phyloP scores from a whole-genome alignment of 2,113 vertebrate species.

The Nannobrachium achirus region DNA sequence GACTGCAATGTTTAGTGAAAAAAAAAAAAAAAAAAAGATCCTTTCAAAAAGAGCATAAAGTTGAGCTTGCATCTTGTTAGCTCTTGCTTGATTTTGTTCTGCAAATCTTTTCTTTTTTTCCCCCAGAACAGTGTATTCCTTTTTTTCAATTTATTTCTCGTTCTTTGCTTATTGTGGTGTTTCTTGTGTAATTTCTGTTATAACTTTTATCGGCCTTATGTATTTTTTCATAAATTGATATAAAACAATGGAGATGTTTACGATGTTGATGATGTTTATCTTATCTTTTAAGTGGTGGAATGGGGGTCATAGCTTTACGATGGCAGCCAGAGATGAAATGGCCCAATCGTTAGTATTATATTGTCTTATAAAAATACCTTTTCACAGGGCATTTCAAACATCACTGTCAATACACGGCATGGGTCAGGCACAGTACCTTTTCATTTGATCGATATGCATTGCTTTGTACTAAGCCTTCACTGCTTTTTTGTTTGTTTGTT shows the following conservation, averaged over 20 bases:
- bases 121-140: constrained; percentile 27
- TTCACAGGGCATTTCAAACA: constrained; percentile 16
- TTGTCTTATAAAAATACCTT: background rate
- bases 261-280: constrained; percentile 53
- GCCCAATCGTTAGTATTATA: background rate
- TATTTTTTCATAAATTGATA: constrained; percentile 77
- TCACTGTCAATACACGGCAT: constrained; percentile 55
- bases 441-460: constrained; percentile 62
- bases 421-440: constrained; percentile 56
- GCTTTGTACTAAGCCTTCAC: constrained; percentile 77
- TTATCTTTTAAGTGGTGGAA: constrained; percentile 60
- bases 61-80: constrained; percentile 63
- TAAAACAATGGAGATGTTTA: constrained; percentile 70
- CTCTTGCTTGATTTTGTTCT: constrained; percentile 56
- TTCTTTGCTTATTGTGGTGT: constrained; percentile 65
- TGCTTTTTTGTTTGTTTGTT: constrained; percentile 68
- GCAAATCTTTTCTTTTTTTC: constrained; percentile 31
- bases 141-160: constrained; percentile 32
- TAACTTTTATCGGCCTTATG: constrained; percentile 75
- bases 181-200: constrained; percentile 67
- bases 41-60: constrained; percentile 42
- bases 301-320: constrained; percentile 83
- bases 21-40: constrained; percentile 33
- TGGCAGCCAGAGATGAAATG: constrained; percentile 52
- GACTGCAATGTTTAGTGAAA: constrained; percentile 62